Percentiles rank a stretch among this genome's conserved stretches.
These are phyloP conservation scores for Calyptomena viridis DNA, from an alignment of 2,113 vertebrate species.

Conservation along the genomic window DNA sequence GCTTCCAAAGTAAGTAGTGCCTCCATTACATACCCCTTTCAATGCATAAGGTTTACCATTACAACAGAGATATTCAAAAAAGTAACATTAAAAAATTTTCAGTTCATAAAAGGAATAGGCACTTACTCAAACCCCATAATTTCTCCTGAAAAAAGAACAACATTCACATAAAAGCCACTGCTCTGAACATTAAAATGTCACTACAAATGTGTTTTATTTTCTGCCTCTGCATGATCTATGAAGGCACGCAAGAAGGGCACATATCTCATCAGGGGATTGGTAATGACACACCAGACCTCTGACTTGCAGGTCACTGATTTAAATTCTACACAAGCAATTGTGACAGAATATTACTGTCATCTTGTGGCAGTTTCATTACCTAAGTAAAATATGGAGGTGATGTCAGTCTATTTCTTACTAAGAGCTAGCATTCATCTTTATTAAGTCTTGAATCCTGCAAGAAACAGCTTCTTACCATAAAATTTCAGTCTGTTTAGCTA, in stretches of 20 bases:
- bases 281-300: conserved; percentile 1
- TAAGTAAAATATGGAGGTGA: conserved; percentile 6
- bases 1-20: conserved; percentile 94
- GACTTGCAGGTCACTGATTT: background rate
- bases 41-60: background rate
- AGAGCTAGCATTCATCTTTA: background rate
- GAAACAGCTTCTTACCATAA: background rate
- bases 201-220: background rate
- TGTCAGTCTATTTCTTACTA: background rate
- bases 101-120: background rate
- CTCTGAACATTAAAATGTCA: background rate
- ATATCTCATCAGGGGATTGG: background rate
- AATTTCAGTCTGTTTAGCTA: background rate
- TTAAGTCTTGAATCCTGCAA: background rate
- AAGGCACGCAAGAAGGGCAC: background rate
- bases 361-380: conserved; percentile 40
- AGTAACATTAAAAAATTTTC: background rate
- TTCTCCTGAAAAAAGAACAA: background rate
- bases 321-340: background rate
- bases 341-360: conserved; percentile 47
- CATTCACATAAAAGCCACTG: background rate
- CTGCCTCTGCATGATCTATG: background rate
- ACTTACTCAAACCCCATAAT: background rate
- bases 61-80: background rate
- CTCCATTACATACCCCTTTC: conserved; percentile 97